phyloP scores from a whole-genome alignment of 2,113 vertebrate genomes.

The Melospiza melodia region DNA sequence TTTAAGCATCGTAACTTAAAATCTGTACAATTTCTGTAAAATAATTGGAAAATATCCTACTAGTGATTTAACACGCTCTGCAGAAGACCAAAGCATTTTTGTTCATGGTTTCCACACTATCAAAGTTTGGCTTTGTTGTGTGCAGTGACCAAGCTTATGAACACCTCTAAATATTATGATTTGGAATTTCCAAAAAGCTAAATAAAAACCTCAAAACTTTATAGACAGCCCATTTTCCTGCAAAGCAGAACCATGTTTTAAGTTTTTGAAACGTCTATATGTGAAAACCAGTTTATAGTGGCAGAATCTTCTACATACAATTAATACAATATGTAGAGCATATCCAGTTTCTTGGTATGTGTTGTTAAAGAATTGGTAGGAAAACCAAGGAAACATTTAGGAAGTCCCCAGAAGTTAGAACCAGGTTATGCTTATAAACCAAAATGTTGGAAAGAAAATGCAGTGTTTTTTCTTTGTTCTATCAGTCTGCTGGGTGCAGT shows the following conservation, averaged over 20 bases:
- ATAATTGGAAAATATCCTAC: conserved; percentile 22
- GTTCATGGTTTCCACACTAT: conserved; percentile 5
- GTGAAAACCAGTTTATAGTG: conserved; percentile 15
- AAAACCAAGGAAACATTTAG: conserved; percentile 27
- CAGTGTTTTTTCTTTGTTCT: not conserved
- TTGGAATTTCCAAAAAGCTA: not conserved
- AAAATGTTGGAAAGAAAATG: not conserved
- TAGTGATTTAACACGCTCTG: conserved; percentile 37
- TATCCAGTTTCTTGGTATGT: conserved; percentile 45
- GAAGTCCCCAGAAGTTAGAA: conserved; percentile 41
- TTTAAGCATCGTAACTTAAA: conserved; percentile 30
- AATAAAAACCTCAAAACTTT: not conserved
- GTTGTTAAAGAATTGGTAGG: conserved; percentile 19
- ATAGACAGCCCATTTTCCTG: not conserved
- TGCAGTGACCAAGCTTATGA: not conserved
- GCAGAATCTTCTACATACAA: not conserved
- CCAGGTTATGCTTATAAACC: conserved; percentile 37
- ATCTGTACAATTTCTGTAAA: conserved; percentile 18
- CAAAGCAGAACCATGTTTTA: not conserved
- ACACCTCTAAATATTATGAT: not conserved
- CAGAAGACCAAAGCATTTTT: conserved; percentile 13
- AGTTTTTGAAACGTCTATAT: not conserved
- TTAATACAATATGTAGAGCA: conserved; percentile 23
- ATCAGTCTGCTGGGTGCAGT: conserved; percentile 11
- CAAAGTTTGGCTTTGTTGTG: not conserved